These are phyloP conservation scores for Seira sanloemensis DNA, from an alignment of 2,888 invertebrate genomes.

Conservation along the genomic window DNA sequence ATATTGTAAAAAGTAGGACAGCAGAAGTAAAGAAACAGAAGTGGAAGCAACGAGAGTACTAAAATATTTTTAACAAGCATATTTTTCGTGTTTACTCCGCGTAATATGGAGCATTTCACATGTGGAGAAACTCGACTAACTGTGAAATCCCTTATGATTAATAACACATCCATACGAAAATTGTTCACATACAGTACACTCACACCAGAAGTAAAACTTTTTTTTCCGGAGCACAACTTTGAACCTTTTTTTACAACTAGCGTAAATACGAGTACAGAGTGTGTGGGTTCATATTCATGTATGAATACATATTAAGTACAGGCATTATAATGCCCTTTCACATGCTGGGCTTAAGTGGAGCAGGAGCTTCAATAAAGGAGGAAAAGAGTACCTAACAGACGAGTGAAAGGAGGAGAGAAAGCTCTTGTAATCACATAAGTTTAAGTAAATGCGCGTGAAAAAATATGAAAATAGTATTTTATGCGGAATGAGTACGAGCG, in stretches of 20 bases:
- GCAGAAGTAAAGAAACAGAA: constrained; percentile 1
- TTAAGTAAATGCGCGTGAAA: constrained; percentile 47
- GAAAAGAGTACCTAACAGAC: not conserved
- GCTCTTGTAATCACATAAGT: constrained; percentile 31
- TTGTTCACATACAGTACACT: constrained; percentile 33
- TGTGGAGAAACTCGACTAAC: constrained; percentile 50
- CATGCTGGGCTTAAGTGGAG: not conserved
- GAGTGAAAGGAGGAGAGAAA: constrained; percentile 2
- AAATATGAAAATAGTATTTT: constrained; percentile 2
- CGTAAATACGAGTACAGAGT: not conserved
- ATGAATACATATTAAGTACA: constrained; percentile 11
- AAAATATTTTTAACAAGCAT: not conserved
- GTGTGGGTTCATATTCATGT: no score
- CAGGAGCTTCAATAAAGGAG: not conserved
- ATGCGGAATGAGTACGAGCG: not conserved
- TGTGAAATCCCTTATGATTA: constrained; percentile 63
- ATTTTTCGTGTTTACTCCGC: not conserved
- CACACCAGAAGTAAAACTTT: not conserved
- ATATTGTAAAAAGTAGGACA: constrained; percentile 27
- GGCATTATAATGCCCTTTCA: not conserved
- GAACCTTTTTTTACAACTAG: not conserved
- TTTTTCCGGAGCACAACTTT: not conserved
- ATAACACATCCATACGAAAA: constrained; percentile 56
- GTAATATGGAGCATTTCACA: constrained; percentile 2
- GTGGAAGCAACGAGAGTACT: not conserved